These are phyloP conservation scores for Peromyscus nudipes DNA, from an alignment of 2,797 vertebrate genomes.

Conservation along the genomic window DNA sequence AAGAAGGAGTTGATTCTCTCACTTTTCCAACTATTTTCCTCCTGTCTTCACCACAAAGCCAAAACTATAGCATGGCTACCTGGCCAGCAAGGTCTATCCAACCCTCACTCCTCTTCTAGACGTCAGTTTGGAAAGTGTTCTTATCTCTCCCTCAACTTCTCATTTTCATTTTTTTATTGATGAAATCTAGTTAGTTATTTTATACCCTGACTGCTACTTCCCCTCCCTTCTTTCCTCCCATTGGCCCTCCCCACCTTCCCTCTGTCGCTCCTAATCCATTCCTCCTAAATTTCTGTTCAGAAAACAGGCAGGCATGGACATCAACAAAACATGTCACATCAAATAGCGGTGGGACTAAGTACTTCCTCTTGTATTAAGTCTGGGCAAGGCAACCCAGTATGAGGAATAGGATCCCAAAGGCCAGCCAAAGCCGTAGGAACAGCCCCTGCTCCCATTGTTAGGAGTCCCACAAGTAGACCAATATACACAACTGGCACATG, in stretches of 20 bases:
- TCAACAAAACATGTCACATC: not conserved
- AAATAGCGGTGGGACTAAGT: not conserved
- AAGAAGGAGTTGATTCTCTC: not conserved
- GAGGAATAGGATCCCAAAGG: not conserved
- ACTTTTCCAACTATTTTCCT: not conserved
- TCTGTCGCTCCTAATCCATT: not conserved
- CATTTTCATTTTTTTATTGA: not conserved
- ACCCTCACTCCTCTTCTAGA: not conserved
- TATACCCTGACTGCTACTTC: not conserved
- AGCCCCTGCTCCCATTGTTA: not conserved
- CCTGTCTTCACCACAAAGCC: not conserved
- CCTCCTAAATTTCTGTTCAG: not conserved
- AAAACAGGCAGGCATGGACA: not conserved
- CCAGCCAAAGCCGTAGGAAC: not conserved
- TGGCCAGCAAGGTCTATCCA: accelerated
- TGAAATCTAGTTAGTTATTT: not conserved
- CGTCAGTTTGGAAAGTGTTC: not conserved
- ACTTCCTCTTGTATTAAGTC: not conserved
- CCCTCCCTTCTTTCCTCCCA: not conserved
- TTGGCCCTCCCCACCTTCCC: not conserved
- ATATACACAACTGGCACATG: not conserved
- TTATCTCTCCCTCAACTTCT: not conserved
- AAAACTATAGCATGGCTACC: not conserved
- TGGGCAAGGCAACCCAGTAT: not conserved
- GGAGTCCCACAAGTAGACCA: not conserved